Percentiles rank a stretch among this genome's conserved stretches.
phyloP scores from a whole-genome alignment of 2,113 vertebrate species.

The Procavia capensis region DNA sequence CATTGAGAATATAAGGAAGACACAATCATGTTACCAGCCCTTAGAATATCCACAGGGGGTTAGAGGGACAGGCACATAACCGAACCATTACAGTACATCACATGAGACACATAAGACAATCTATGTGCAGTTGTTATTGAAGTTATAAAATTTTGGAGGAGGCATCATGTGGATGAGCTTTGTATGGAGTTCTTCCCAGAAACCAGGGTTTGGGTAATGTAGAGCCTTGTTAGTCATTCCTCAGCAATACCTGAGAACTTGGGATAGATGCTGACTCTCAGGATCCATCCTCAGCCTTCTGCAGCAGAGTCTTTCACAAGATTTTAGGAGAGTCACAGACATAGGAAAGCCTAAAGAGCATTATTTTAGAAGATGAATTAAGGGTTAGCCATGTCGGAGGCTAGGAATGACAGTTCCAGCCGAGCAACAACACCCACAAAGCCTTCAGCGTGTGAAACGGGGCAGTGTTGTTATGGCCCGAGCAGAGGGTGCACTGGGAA shows the following conservation, averaged over 20 bases:
- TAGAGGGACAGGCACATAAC: background rate
- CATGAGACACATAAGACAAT: background rate
- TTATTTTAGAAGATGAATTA: background rate
- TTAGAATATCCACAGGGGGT: background rate
- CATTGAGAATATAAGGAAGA: background rate
- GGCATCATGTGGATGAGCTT: background rate
- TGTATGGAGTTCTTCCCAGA: background rate
- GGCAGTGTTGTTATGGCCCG: rapidly evolving
- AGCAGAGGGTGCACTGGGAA: background rate
- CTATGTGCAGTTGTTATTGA: background rate
- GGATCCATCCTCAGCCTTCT: background rate
- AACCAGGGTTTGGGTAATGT: background rate
- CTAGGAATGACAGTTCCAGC: background rate
- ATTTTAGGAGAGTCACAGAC: background rate
- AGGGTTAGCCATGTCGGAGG: background rate
- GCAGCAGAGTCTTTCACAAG: background rate
- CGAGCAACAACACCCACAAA: background rate
- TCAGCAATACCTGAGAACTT: background rate
- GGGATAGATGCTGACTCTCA: background rate
- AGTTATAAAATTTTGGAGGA: background rate
- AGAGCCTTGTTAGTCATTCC: background rate
- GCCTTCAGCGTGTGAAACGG: rapidly evolving
- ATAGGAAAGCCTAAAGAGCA: background rate
- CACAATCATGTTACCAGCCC: background rate
- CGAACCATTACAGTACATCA: background rate